phyloP scores from a whole-genome alignment of 2,888 invertebrate species.

The Napeogenes inachia region DNA sequence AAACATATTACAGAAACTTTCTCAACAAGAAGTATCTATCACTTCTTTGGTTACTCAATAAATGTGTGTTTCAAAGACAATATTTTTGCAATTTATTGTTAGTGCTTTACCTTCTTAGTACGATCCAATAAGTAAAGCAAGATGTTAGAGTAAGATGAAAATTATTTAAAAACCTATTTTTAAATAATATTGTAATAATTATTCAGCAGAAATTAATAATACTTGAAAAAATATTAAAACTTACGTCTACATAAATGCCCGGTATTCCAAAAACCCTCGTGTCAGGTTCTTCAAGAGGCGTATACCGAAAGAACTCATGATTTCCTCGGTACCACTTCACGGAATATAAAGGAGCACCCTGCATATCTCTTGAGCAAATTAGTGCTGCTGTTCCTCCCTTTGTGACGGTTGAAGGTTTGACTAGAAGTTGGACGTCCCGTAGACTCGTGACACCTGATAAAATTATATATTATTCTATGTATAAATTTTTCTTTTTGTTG shows the following conservation, averaged over 20 bases:
- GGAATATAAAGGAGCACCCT: conserved; percentile 85
- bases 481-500: neutral
- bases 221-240: conserved; percentile 51
- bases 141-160: too few relatives aligned
- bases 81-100: too few relatives aligned
- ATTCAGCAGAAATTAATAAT: neutral
- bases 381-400: conserved; percentile 82
- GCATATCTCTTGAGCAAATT: conserved; percentile 86
- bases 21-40: too few relatives aligned
- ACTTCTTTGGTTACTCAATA: too few relatives aligned
- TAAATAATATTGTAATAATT: neutral
- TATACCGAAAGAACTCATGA: conserved; percentile 90
- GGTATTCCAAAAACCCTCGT: conserved; percentile 85
- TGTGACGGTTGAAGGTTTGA: conserved; percentile 83
- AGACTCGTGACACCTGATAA: conserved; percentile 79
- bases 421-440: conserved; percentile 82
- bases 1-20: neutral
- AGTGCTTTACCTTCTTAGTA: too few relatives aligned
- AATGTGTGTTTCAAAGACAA: too few relatives aligned
- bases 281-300: conserved; percentile 84
- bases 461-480: conserved; percentile 2
- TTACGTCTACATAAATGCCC: conserved; percentile 89
- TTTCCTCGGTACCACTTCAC: conserved; percentile 92
- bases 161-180: neutral
- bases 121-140: too few relatives aligned